Conservation (phyloP, 1,140 invertebrate genomes). For the Leptinotarsa lineolata region DNA sequence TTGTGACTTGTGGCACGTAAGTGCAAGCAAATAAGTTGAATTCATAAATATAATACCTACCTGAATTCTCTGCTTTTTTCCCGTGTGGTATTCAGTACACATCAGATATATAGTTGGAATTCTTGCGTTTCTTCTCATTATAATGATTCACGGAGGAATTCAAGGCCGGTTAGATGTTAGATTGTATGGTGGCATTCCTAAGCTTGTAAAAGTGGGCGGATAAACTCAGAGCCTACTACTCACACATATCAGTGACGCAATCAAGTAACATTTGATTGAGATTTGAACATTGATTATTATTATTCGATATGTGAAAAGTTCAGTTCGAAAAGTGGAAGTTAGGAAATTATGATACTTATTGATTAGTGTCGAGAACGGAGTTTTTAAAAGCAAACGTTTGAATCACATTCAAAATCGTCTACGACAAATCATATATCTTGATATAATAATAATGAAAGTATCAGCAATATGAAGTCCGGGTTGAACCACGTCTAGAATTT, state of each 20-base stretch:
- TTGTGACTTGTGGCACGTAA: too few relatives aligned
- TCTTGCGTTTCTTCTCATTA: conserved; percentile 10
- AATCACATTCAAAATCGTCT: too few relatives aligned
- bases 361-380: too few relatives aligned
- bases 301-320: neutral
- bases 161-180: conserved; percentile 18
- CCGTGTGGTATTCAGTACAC: neutral
- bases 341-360: neutral
- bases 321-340: conserved; percentile 4
- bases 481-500: too few relatives aligned
- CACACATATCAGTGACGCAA: neutral
- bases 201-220: conserved; percentile 20
- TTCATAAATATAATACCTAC: too few relatives aligned
- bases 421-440: too few relatives aligned
- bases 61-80: neutral
- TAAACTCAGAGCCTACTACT: conserved; percentile 10
- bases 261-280: neutral
- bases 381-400: too few relatives aligned
- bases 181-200: conserved; percentile 17
- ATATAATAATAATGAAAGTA: too few relatives aligned
- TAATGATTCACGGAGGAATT: conserved; percentile 21
- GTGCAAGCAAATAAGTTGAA: too few relatives aligned
- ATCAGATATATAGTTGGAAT: neutral
- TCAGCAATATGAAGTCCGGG: too few relatives aligned
- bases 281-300: neutral